These are phyloP conservation scores for Cecidostiba fungosa DNA, from an alignment of 2,888 invertebrate genomes.

Conservation along the genomic window DNA sequence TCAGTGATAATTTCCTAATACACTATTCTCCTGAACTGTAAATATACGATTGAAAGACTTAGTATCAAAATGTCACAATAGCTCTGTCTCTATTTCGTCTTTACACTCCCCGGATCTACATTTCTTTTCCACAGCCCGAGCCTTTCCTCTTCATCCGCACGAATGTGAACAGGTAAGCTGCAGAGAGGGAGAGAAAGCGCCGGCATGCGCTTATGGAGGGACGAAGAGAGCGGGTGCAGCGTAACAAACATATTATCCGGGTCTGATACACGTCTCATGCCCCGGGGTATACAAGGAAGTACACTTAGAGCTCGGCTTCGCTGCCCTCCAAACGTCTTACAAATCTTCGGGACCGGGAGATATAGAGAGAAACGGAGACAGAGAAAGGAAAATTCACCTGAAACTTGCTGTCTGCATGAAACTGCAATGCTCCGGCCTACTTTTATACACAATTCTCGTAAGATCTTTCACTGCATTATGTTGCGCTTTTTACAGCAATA, in stretches of 20 bases:
- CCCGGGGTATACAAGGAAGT: constrained; percentile 73
- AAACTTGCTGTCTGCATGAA: not conserved
- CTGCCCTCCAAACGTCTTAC: constrained; percentile 36
- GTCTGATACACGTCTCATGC: constrained; percentile 65
- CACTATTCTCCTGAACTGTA: no score
- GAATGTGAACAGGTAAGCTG: constrained; percentile 20
- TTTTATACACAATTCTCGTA: not conserved
- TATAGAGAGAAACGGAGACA: constrained; percentile 42
- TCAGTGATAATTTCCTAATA: not conserved
- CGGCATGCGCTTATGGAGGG: not conserved
- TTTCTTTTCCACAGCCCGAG: not conserved
- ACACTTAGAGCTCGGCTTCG: constrained; percentile 69
- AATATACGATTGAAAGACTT: not conserved
- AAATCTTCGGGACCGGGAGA: constrained; percentile 44
- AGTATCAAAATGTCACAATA: not conserved
- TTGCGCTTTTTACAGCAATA: no score
- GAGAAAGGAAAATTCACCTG: not conserved
- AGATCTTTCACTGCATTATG: not conserved
- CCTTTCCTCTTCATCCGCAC: not conserved
- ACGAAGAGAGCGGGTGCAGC: not conserved
- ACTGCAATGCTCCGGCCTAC: not conserved
- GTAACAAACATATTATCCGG: constrained; percentile 34
- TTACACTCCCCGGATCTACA: not conserved
- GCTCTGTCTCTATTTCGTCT: not conserved
- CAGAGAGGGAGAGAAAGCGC: not conserved